Evolutionary conservation across 2,888 invertebrate genomes (phyloP).

Genomic region (Chymomyza procnemis): DNA sequence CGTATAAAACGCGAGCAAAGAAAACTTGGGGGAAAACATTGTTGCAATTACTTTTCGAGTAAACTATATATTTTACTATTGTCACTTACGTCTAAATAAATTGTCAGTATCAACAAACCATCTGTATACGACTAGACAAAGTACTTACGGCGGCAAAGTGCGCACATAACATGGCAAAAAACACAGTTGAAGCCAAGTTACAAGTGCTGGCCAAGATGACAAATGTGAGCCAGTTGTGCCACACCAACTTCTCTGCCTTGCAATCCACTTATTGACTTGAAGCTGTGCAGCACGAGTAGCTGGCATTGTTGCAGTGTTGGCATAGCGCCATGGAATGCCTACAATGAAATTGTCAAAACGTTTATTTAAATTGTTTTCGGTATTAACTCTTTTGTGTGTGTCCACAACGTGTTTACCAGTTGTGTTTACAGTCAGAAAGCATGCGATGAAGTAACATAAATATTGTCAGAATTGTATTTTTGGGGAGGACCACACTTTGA

Average conservation of each 20-base stretch:
- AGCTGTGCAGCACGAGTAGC: neutral
- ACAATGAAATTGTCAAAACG: neutral
- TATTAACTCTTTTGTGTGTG: neutral
- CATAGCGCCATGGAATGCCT: neutral
- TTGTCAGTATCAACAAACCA: constrained; percentile 62
- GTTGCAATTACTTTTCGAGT: constrained; percentile 5
- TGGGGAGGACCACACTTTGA: too few relatives aligned
- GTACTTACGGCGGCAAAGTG: constrained; percentile 15
- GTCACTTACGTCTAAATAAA: constrained; percentile 21
- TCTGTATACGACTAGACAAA: constrained; percentile 64
- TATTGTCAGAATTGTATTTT: too few relatives aligned
- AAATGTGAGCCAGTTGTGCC: constrained; percentile 35
- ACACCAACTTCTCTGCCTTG: neutral
- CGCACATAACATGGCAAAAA: constrained; percentile 40
- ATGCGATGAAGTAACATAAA: too few relatives aligned
- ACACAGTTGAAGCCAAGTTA: constrained; percentile 37
- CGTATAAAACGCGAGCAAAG: neutral
- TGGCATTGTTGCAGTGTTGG: neutral
- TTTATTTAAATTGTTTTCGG: neutral
- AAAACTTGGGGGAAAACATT: neutral
- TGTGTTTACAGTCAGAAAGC: too few relatives aligned
- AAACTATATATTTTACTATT: neutral
- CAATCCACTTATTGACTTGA: neutral
- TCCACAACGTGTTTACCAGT: too few relatives aligned
- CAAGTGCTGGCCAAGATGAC: constrained; percentile 52